These are phyloP conservation scores for Microctenopoma steveboyesi DNA, from an alignment of 2,797 vertebrate genomes.

Conservation along the genomic window DNA sequence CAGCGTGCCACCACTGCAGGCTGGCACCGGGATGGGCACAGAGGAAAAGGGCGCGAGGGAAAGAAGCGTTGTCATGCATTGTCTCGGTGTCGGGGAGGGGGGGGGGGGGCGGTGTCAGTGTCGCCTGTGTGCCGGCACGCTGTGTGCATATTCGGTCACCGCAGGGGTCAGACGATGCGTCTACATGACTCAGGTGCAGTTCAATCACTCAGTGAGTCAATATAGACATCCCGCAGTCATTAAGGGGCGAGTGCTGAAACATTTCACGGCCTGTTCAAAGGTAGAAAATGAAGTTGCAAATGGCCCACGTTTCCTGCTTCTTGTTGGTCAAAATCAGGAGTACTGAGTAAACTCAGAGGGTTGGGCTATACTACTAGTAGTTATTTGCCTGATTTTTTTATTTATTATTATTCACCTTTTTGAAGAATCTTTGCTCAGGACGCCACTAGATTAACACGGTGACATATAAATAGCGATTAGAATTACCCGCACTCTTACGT, in stretches of 20 bases:
- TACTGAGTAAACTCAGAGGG: too few relatives aligned
- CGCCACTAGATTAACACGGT: neutral
- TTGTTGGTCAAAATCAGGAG: neutral
- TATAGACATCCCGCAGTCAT: constrained; percentile 3
- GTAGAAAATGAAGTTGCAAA: neutral
- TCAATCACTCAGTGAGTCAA: constrained; percentile 43
- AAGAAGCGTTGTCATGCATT: constrained; percentile 38
- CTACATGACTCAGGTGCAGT: constrained; percentile 52
- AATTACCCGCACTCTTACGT: neutral
- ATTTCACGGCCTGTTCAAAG: neutral
- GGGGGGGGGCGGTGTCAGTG: constrained; percentile 35
- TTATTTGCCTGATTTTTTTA: too few relatives aligned
- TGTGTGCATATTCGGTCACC: constrained; percentile 57
- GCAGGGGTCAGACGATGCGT: constrained; percentile 45
- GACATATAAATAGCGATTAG: neutral
- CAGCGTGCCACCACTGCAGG: constrained; percentile 25
- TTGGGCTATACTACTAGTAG: too few relatives aligned
- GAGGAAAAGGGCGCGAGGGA: constrained; percentile 6
- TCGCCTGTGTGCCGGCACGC: constrained; percentile 62
- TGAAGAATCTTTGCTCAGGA: too few relatives aligned
- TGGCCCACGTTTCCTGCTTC: neutral
- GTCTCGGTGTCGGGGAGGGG: constrained; percentile 22
- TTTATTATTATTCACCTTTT: too few relatives aligned
- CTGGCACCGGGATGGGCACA: constrained; percentile 26
- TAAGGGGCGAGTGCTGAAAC: constrained; percentile 8